Evolutionary conservation across 2,113 vertebrate genomes (phyloP), one percentile per base, ranked within the genome.

Genomic region (Oryzias javanicus): DNA sequence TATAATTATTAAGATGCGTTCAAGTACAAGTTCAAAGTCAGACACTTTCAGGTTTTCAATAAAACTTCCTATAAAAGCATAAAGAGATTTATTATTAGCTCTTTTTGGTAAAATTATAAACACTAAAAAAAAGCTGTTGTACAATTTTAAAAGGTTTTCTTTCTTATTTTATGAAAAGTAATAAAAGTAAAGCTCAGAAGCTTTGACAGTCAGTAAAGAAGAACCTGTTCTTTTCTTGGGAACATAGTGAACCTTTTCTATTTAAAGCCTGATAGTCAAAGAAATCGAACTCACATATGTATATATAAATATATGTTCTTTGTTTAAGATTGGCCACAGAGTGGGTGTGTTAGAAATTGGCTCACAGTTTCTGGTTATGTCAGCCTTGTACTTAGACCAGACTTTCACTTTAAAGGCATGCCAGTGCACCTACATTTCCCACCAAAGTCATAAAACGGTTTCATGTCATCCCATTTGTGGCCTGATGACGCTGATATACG

Each of bases 401-500:
- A 29, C 50, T 41, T 24, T 18, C n/a, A 5, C 29, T 60, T 45
- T 8, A 4, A 17, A 18, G 19, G 20, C 20, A 24, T 18, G 45
- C 19, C 25, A 25, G 29, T 29, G 18, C 49, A 45, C 42, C 55
- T 55, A 14, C 51, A 70, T 27, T 66, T 70, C 58, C 66, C 66
- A 53, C 70, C 25, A 67, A 6, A 55, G 47, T 55, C 62, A 52
- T 77, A 47, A 69, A 60, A 66, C 0, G 42, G 14, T 48, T 69
- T 71, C 70, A 79, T 68, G 49, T 27, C 59, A 60, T 64, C 44
- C 17, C 42, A 57, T 64, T 57, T 69, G 61, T 22, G 35, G 35
- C 60, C 45, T 55, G 54, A 54, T n/a, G 27, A 46, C 4, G 6
- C 46, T 54, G 25, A 1, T 45, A 29, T 48, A 25, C 24, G 19